Base-by-base conservation (phyloP, 2,888 invertebrate genomes). In the Tenodera sinensis region DNA sequence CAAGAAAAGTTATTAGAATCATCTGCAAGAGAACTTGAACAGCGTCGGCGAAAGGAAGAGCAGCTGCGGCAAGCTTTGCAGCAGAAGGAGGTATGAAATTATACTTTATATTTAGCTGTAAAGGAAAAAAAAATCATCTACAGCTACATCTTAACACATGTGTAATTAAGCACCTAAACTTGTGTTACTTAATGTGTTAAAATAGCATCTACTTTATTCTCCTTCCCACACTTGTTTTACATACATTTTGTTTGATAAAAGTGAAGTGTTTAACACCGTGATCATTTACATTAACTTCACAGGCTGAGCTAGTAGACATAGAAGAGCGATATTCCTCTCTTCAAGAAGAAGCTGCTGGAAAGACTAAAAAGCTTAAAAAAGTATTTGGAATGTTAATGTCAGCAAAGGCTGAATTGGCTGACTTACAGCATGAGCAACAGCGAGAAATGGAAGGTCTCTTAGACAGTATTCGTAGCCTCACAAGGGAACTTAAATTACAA, bases 391-490 rank as follows among this genome's bases (percentile, higher is more conserved):
- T 98, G 94, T 94, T 98, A 84, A 96, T 98, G 94, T 97, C 97
- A 0, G 97, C 97, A 0, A 97, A 97, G 92, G 97, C 97, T 0
- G 98, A 98, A 93, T 93, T 97, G 90, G 96, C 96, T 0, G 98
- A 98, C 93, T 96, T 97, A 91, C 97, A 98, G 92, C 95, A 98
- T 90, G 99, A 99, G 92, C 98, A 99, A 92, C 99, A 99, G 94
- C 94, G 99, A 83, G 99, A 99, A 94, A 98, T 98, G 96, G 99
- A 99, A 93, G 98, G 98, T 1, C 96, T 99, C 28, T 94, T 99
- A 91, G 99, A 99, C 93, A 98, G 97, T 91, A 97, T 99, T 87
- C 94, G 99, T 25, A 97, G 98, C 89, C 95, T 99, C 88, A 97
- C 97, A 89, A 94, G 98, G 89, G 99, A 99, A 93, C 95, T 99